Conservation (phyloP, 2,888 invertebrate genomes). For the Masnerella sp. region DNA sequence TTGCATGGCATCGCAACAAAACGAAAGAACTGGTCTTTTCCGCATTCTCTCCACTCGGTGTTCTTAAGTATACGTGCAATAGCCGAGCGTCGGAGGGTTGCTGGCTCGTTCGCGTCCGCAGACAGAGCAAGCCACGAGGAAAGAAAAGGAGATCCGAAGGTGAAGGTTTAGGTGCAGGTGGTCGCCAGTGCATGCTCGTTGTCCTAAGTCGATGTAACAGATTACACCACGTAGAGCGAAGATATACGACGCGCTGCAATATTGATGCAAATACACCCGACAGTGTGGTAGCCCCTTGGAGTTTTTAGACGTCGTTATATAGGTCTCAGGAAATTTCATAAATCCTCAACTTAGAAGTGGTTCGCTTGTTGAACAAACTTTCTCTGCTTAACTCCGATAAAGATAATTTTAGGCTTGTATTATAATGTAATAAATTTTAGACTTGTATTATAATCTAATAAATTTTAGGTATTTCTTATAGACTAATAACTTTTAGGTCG, state of each 20-base stretch:
- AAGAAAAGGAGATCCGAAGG: constrained; percentile 42
- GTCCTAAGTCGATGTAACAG: constrained; percentile 47
- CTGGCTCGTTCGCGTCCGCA: constrained; percentile 21
- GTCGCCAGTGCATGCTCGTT: constrained; percentile 44
- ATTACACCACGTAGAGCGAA: constrained; percentile 32
- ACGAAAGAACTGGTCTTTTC: constrained; percentile 50
- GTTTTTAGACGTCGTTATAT: neutral
- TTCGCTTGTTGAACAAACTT: too few species aligned
- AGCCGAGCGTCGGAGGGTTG: constrained; percentile 45
- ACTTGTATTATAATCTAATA: neutral
- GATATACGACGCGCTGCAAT: constrained; percentile 36
- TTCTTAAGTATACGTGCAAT: constrained; percentile 41
- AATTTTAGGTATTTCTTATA: neutral
- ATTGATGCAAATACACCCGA: constrained; percentile 35
- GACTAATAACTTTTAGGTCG: neutral
- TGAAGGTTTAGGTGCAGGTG: constrained; percentile 55
- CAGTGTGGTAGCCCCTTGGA: constrained; percentile 1
- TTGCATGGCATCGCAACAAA: constrained; percentile 30
- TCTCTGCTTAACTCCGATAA: neutral
- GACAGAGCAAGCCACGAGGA: constrained; percentile 20
- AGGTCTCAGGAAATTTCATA: constrained; percentile 3
- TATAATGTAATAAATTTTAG: neutral
- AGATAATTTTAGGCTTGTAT: neutral
- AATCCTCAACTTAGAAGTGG: neutral
- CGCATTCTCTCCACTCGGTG: constrained; percentile 39